Conservation (phyloP, 1,140 invertebrate species). For the Reticulitermes speratus region DNA sequence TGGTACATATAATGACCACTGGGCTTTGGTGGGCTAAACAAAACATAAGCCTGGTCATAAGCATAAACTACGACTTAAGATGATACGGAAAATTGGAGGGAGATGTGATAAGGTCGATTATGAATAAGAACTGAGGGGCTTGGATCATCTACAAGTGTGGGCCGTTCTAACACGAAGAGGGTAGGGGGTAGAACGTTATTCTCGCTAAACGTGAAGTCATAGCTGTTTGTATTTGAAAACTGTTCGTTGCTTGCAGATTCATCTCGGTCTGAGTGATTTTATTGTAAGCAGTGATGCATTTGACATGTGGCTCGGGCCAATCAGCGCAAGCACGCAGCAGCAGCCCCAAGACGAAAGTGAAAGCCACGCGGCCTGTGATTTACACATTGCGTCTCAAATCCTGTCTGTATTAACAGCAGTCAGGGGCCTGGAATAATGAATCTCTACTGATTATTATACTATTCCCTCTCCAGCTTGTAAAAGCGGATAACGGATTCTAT, state of each 20-base stretch:
- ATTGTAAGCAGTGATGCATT: conserved; percentile 10
- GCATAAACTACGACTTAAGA: too few species aligned
- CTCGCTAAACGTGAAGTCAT: background rate
- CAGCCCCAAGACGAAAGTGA: background rate
- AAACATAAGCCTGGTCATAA: too few species aligned
- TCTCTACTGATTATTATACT: background rate
- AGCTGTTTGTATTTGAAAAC: conserved; percentile 11
- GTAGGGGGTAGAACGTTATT: background rate
- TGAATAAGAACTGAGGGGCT: too few species aligned
- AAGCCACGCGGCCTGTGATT: background rate
- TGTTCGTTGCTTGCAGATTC: background rate
- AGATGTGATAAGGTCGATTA: too few species aligned
- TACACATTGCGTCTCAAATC: background rate
- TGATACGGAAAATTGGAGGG: too few species aligned
- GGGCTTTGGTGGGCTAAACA: too few species aligned
- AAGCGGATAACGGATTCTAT: background rate
- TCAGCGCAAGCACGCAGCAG: background rate
- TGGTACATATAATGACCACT: too few species aligned
- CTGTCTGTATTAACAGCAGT: background rate
- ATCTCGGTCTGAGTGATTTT: background rate
- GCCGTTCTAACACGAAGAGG: background rate
- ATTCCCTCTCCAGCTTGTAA: background rate
- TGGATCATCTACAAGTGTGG: too few species aligned
- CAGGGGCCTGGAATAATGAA: too few species aligned
- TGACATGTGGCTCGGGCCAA: background rate